Conservation (phyloP, 2,113 vertebrate genomes). For the Sinosuthora webbiana region DNA sequence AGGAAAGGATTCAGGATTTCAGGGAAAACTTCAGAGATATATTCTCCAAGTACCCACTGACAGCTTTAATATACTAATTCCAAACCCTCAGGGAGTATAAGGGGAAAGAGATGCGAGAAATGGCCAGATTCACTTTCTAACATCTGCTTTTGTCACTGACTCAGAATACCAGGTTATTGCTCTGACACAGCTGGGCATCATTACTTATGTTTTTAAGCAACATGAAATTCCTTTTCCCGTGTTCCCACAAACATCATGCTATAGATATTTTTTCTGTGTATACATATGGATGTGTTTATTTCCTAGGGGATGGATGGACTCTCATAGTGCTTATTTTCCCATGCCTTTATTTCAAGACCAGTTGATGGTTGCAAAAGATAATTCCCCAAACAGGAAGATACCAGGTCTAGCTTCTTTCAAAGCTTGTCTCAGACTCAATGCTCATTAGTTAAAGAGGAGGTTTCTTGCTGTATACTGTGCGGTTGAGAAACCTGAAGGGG, state of each 20-base stretch:
- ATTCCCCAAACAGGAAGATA: neutral
- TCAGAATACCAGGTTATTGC: neutral
- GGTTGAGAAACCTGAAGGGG: neutral
- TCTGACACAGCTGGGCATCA: conserved; percentile 45
- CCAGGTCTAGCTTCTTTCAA: neutral
- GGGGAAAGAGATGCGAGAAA: neutral
- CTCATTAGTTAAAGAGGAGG: neutral
- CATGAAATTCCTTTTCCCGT: neutral
- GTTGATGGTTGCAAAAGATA: neutral
- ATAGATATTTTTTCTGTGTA: conserved; percentile 17
- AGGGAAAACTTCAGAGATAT: neutral
- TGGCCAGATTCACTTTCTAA: neutral
- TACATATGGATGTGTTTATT: conserved; percentile 45
- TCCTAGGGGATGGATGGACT: neutral
- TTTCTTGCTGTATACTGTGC: neutral
- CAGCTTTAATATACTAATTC: neutral
- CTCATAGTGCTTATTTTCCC: conserved; percentile 24
- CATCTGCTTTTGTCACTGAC: conserved; percentile 31
- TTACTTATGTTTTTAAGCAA: conserved; percentile 25
- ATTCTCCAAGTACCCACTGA: neutral
- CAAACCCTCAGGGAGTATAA: neutral
- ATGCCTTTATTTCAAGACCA: neutral
- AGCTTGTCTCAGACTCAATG: neutral
- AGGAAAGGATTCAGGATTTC: neutral
- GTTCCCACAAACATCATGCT: conserved; percentile 41